Evolutionary conservation across 2,113 vertebrate species (phyloP), one percentile per base, ranked within the genome.

Genomic region (Cathartes aura): DNA sequence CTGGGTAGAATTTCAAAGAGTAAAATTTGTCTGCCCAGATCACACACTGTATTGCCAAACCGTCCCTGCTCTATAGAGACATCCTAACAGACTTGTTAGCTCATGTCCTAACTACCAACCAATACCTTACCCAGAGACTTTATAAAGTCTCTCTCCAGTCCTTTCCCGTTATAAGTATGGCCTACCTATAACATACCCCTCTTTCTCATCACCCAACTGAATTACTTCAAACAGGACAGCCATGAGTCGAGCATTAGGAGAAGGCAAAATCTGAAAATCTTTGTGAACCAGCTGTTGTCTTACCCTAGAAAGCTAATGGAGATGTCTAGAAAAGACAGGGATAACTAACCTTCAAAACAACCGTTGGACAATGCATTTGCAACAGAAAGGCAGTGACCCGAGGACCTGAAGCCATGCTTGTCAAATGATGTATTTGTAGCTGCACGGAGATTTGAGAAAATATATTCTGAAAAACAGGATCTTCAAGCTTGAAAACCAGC

Each of bases 401-500:
- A 56, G 38, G 73, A 88, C 70, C 87, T 17, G 83, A 87, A 59
- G 87, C 66, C 85, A 14, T 85, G 95, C 95, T 70, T 94, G 82
- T 60, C 85, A 91, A 85, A 93, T 48, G 10, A 16, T 90, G 48
- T 73, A 58, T 86, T 91, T 88, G 84, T n/a, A 64, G 40, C 90
- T 87, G 87, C 87, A 62, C 82, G 34, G 90, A 73, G 75, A 56
- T 50, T 52, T 59, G 67, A 92, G 75, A 86, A 95, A 72, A 70
- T 60, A 53, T 48, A 60, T 70, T 74, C 94, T 74, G 78, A 38
- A 70, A 81, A 90, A 79, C 17, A 59, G 27, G 56, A 64, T 80
- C 73, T 38, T 50, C 53, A 30, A 53, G 47, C 60, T 19, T 60
- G 86, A 84, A 97, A 95, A 53, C 22, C 68, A 85, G 64, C 70